Base-by-base conservation (phyloP, 2,888 invertebrate species). In the Dusona sp. region DNA sequence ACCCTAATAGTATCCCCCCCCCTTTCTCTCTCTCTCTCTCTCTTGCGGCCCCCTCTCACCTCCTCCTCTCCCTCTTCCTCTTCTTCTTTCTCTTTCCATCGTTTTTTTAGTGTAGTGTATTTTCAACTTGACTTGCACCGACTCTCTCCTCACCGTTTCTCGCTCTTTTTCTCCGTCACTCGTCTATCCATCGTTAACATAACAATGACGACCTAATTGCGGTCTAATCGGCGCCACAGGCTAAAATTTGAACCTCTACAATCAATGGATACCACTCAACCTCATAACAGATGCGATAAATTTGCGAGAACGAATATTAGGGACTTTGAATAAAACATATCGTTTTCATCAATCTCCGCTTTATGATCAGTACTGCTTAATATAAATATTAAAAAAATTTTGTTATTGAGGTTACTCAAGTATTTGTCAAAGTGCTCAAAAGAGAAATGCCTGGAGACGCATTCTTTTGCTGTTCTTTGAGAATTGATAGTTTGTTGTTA, bases 121-220 rank as follows among this genome's bases (percentile, higher is more conserved):
- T 79, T 87, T 79, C 79, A 86, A 78, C 73, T 70, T 61, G 77
- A 83, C 80, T 78, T 79, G 64, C 64, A 74, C 65, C 45, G 70
- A 82, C 84, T 78, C 83, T 79, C 81, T 83, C 42, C 79, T 87
- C 72, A 82, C 77, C 80, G 73, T 74, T 72, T 45, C 84, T 64
- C 79, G 51, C 75, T 78, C 57, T 36, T 79, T 74, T 65, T 80
- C 75, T 42, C 61, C 25, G 33, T 65, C 85, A 57, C 61, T 79
- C 88, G 89, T 89, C 90, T 89, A 88, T 88, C 86, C 88, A 88
- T 88, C 90, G 93, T 94, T 93, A 94, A 92, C 94, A 94, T 93
- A 91, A 93, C 94, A 94, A 94, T 94, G 91, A 91, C 90, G 90
- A 89, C 88, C 92, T 94, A 94, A 94, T 94, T 93, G 93, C 90